A percentile compares a stretch with the other conserved stretches of the same genome.
phyloP scores from a whole-genome alignment of 2,797 vertebrate genomes.

The Sphaeramia orbicularis region DNA sequence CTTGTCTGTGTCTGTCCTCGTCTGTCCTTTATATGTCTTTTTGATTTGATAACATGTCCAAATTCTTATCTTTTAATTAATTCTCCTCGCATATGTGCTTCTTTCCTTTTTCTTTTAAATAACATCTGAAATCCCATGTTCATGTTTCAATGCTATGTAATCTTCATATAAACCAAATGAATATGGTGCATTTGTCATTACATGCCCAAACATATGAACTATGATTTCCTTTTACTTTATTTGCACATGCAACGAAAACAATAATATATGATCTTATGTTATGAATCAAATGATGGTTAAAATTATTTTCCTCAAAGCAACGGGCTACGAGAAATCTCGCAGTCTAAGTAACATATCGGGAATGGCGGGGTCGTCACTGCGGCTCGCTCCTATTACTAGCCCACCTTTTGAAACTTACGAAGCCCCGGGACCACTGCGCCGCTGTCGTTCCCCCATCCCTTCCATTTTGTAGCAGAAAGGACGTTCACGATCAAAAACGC shows the following conservation, averaged over 20 bases:
- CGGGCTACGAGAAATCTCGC: constrained; percentile 93
- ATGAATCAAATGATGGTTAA: not conserved
- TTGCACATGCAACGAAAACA: constrained; percentile 31
- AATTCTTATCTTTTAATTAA: constrained; percentile 48
- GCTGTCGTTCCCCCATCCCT: constrained; percentile 90
- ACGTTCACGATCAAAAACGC: constrained; percentile 30
- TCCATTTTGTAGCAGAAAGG: constrained; percentile 90
- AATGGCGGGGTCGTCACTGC: constrained; percentile 89
- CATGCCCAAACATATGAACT: constrained; percentile 40
- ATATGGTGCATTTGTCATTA: constrained; percentile 34
- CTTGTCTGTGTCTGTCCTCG: constrained; percentile 76
- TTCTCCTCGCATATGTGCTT: constrained; percentile 56
- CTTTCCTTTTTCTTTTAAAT: constrained; percentile 33
- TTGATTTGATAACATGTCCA: constrained; percentile 67
- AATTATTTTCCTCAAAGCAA: constrained; percentile 67
- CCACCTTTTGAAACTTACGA: constrained; percentile 89
- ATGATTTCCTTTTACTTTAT: constrained; percentile 35
- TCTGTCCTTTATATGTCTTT: constrained; percentile 74
- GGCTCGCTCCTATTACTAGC: constrained; percentile 89
- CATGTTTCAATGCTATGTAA: constrained; percentile 43
- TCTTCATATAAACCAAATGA: constrained; percentile 27
- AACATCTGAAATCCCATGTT: constrained; percentile 53
- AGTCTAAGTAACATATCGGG: constrained; percentile 95
- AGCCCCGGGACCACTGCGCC: constrained; percentile 87
- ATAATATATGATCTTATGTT: constrained; percentile 17